Base-by-base conservation (phyloP, 2,113 vertebrate genomes). In the Tyto alba region DNA sequence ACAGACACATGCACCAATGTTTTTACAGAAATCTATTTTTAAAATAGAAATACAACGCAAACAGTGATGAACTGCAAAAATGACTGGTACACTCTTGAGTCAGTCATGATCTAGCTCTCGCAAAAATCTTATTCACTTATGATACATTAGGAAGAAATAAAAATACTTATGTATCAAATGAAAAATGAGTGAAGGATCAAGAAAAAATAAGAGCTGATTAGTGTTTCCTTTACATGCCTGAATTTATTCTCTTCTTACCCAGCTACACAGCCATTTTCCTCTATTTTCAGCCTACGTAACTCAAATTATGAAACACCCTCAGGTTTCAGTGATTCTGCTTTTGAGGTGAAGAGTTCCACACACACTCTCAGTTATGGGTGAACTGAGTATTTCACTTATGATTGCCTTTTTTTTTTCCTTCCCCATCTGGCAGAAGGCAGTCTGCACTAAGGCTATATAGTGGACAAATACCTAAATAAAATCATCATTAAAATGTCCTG, bases 1-100 rank as follows among this genome's bases (percentile, higher is more conserved):
- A 5, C 0, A 64, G 13, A 53, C 9, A 67, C 7, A 10, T 52
- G 6, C 30, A 79, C 23, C 34, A 27, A 22, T 3, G 0, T 4
- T 48, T 90, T 34, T 8, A 53, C 6, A 21, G 6, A 60, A 73
- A 78, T 13, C 8, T 20, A 2, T 9, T 81, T 77, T 74, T 12
- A 41, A 82, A 90, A 45, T 20, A 74, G 8, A 69, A 71, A 57
- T 34, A 52, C 4, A 57, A 69, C 5, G 30, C 29, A 60, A 82
- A 27, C 7, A 63, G 6, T 29, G 19, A 36, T 8, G 64, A 85
- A 56, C 21, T 36, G 16, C 17, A 79, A 77, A 85, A 74, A 5
- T 13, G 52, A 48, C 16, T 43, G 30, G 25, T 23, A 74, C 11
- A 76, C 5, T 9, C n/a, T 57, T 16, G 16, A 40, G 34, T 55